These are phyloP conservation scores for Exocentrus adspersus DNA, from an alignment of 2,888 invertebrate genomes.

Conservation along the genomic window DNA sequence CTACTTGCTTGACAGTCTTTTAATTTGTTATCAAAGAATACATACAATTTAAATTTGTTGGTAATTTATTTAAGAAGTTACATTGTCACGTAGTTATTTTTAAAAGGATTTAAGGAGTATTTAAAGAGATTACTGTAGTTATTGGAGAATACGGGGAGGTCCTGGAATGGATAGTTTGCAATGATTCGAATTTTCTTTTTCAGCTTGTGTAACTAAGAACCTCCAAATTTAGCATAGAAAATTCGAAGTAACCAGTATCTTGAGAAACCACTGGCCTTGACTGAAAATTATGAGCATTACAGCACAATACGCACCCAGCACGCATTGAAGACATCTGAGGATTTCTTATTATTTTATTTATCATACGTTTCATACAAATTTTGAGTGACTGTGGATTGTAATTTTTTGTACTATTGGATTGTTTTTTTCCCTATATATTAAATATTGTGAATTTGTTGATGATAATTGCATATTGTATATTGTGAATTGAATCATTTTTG, in stretches of 20 bases:
- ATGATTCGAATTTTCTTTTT: constrained; percentile 57
- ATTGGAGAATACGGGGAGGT: no score
- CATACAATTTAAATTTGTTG: no score
- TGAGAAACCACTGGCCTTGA: constrained; percentile 63
- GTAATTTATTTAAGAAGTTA: no score
- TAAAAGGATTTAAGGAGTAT: no score
- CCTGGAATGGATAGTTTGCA: no score
- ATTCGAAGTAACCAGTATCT: constrained; percentile 65
- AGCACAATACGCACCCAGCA: constrained; percentile 81
- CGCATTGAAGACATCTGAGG: constrained; percentile 92
- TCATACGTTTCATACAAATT: constrained; percentile 60
- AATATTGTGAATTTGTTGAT: constrained; percentile 51
- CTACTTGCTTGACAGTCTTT: no score
- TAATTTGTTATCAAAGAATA: no score
- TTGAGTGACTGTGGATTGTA: constrained; percentile 64
- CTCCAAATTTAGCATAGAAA: constrained; percentile 66
- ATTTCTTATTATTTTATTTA: constrained; percentile 68
- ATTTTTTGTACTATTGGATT: constrained; percentile 51
- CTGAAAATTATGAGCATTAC: constrained; percentile 61
- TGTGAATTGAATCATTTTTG: constrained; percentile 49
- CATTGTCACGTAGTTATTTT: no score
- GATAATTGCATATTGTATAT: constrained; percentile 44
- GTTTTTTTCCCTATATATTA: constrained; percentile 44
- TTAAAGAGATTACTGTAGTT: no score
- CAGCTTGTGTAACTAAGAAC: constrained; percentile 75